Evolutionary conservation across 2,888 invertebrate genomes (phyloP).

Genomic region (Cactoblastis cactorum): DNA sequence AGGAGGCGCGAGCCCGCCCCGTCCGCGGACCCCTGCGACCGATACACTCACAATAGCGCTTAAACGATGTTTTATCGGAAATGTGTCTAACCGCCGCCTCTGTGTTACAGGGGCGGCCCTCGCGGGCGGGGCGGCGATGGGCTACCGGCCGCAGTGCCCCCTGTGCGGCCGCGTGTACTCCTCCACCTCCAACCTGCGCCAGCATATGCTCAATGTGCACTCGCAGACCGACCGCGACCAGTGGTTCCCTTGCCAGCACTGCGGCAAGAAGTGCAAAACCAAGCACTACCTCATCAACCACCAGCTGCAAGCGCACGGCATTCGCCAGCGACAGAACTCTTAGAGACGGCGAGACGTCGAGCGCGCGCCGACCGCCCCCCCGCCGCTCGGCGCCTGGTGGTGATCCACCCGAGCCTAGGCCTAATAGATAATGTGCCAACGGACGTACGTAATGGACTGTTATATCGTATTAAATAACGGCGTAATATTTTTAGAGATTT

Average conservation of each 20-base stretch:
- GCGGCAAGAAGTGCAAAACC: constrained; percentile 87
- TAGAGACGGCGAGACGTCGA: constrained; percentile 66
- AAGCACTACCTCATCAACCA: constrained; percentile 88
- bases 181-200: constrained; percentile 86
- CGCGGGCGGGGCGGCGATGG: constrained; percentile 75
- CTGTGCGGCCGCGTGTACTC: constrained; percentile 86
- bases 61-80: constrained; percentile 45
- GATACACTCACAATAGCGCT: constrained; percentile 67
- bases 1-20: constrained; percentile 72
- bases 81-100: constrained; percentile 79
- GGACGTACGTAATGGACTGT: constrained; percentile 32
- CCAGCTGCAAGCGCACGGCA: constrained; percentile 86
- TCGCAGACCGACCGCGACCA: constrained; percentile 84
- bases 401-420: constrained; percentile 22
- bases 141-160: constrained; percentile 83
- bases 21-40: constrained; percentile 46
- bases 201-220: constrained; percentile 88
- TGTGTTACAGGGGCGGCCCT: constrained; percentile 83
- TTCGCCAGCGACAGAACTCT: constrained; percentile 83
- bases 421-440: constrained; percentile 35
- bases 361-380: constrained; percentile 36
- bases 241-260: constrained; percentile 85
- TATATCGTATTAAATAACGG: constrained; percentile 35
- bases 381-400: constrained; percentile 46
- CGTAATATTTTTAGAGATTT: constrained; percentile 60